Conservation (phyloP, 2,797 vertebrate species). For the Anguilla obscura region DNA sequence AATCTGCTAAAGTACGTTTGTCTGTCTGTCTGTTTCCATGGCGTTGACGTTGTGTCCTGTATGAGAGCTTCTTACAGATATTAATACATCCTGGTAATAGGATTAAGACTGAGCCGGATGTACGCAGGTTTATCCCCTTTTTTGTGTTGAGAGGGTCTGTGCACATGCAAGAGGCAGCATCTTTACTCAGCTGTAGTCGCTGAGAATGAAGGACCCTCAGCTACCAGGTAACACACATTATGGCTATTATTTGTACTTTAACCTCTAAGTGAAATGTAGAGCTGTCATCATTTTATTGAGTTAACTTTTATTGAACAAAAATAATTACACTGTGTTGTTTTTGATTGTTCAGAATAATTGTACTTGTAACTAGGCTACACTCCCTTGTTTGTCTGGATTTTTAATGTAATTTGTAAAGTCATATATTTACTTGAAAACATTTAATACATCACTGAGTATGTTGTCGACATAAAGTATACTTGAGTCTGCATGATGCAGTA, state of each 20-base stretch:
- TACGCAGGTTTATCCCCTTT: conserved; percentile 44
- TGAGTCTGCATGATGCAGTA: not conserved
- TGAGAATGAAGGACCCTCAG: conserved; percentile 70
- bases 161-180: conserved; percentile 49
- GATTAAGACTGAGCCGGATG: conserved; percentile 64
- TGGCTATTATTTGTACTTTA: not conserved
- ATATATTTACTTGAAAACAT: not conserved
- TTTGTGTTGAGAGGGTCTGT: conserved; percentile 30
- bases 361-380: not conserved
- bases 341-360: not conserved
- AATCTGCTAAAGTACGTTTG: conserved; percentile 22
- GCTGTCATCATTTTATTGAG: not conserved
- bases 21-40: conserved; percentile 41
- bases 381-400: not conserved
- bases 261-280: not conserved
- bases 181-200: conserved; percentile 46
- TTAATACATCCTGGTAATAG: conserved; percentile 67
- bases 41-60: conserved; percentile 34
- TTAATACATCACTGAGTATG: not conserved
- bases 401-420: not conserved
- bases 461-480: not conserved
- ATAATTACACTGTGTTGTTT: not conserved
- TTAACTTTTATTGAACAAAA: not conserved
- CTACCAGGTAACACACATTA: conserved; percentile 61
- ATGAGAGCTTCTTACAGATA: conserved; percentile 46